Conservation (phyloP, 92 coral and sea anemone genomes). For the Muricea muricata region DNA sequence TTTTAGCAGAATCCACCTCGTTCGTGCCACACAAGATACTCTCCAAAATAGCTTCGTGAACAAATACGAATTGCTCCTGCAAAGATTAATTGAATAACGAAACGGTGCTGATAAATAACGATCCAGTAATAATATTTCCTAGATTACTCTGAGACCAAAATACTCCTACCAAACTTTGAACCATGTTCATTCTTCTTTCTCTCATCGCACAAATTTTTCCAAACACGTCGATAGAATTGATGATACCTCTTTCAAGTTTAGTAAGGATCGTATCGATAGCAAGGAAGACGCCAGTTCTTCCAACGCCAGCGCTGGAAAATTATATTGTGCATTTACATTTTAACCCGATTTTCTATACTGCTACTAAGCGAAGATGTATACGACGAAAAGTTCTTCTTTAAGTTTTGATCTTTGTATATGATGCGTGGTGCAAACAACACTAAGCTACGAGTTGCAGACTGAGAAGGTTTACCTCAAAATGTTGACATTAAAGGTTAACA, state of each 20-base stretch:
- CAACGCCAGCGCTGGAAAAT: slow-evolving; percentile 24
- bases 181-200: slow-evolving; percentile 19
- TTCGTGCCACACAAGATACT: background rate
- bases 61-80: slow-evolving; percentile 22
- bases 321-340: too few species aligned
- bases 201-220: slow-evolving; percentile 29
- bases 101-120: background rate
- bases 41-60: slow-evolving; percentile 31
- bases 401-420: too few species aligned
- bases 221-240: slow-evolving; percentile 8
- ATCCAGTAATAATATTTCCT: background rate
- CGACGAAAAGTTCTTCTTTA: too few species aligned
- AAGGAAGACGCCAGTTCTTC: slow-evolving; percentile 24
- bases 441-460: too few species aligned
- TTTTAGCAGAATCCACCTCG: slow-evolving; percentile 11
- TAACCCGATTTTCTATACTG: too few species aligned
- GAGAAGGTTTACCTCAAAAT: too few species aligned
- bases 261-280: slow-evolving; percentile 21
- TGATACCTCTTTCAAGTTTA: slow-evolving; percentile 17
- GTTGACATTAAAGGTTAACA: too few species aligned
- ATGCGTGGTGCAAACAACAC: too few species aligned
- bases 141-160: background rate
- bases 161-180: slow-evolving; percentile 10
- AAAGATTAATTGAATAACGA: background rate
- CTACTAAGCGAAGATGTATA: too few species aligned